Conservation (phyloP, 2,797 vertebrate genomes). For the Amazonetta brasiliensis region DNA sequence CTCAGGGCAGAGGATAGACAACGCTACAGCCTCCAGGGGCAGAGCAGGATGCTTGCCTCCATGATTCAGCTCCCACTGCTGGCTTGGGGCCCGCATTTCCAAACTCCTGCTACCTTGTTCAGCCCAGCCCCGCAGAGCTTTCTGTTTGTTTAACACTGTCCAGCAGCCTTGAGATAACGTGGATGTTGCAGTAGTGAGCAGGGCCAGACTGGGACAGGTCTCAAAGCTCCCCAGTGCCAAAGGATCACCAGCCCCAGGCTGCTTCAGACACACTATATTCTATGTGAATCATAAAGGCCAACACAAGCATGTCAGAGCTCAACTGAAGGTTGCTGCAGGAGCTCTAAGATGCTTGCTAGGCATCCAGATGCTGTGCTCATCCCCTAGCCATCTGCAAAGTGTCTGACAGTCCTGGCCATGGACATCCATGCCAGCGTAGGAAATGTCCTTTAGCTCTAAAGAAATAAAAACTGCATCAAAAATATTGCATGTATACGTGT, state of each 20-base stretch:
- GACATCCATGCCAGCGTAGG: background rate
- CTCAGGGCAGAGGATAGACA: background rate
- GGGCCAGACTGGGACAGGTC: background rate
- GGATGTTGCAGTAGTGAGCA: background rate
- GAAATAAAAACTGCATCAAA: background rate
- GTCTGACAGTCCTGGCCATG: background rate
- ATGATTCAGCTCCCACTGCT: background rate
- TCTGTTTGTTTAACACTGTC: background rate
- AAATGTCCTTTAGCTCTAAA: background rate
- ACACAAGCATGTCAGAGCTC: fast-evolving
- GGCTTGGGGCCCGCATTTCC: background rate
- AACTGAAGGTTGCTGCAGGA: background rate
- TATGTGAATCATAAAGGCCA: background rate
- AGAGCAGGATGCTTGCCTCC: background rate
- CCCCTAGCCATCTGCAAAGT: background rate
- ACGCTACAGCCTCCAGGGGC: fast-evolving
- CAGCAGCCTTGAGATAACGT: background rate
- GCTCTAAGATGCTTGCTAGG: background rate
- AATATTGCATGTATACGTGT: background rate
- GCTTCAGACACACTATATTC: fast-evolving
- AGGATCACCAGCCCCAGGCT: background rate
- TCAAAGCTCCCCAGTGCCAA: fast-evolving
- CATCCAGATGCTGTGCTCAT: fast-evolving
- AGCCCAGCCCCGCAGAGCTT: background rate
- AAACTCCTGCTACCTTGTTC: background rate